These are phyloP conservation scores for Parus major DNA, from an alignment of 2,113 vertebrate species.

Conservation along the genomic window DNA sequence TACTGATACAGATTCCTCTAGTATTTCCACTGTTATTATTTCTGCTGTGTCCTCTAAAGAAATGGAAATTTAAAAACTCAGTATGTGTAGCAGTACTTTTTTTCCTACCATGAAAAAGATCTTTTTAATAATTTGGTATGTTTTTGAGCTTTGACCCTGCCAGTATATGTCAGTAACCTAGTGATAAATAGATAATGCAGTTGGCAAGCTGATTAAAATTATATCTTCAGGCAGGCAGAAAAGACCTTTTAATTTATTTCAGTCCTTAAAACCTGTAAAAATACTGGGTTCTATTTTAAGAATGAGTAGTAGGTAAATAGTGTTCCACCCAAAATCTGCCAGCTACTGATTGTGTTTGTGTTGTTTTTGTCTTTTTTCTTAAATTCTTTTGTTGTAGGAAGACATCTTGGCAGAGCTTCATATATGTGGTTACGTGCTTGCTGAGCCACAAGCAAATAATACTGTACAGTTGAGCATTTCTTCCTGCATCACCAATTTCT, in stretches of 20 bases:
- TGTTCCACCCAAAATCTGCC: conserved; percentile 16
- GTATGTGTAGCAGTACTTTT: neutral
- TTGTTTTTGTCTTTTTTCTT: neutral
- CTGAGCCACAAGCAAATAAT: conserved; percentile 42
- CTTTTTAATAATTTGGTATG: neutral
- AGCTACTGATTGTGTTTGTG: conserved; percentile 35
- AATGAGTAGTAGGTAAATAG: conserved; percentile 42
- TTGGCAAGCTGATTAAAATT: neutral
- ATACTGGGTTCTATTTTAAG: conserved; percentile 40
- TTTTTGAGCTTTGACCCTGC: neutral
- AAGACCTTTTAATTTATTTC: neutral
- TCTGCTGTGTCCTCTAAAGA: neutral
- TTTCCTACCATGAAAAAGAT: neutral
- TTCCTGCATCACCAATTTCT: conserved; percentile 54
- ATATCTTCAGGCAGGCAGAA: neutral
- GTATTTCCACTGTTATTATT: neutral
- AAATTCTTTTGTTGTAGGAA: conserved; percentile 60
- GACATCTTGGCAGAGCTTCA: conserved; percentile 32
- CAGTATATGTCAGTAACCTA: neutral
- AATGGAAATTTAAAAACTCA: neutral
- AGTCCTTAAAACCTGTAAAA: conserved; percentile 23
- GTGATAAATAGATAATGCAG: neutral
- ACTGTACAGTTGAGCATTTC: conserved; percentile 51
- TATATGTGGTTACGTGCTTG: conserved; percentile 48
- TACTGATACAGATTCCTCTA: neutral